Conservation (phyloP, 2,113 vertebrate species). For the Phylloscopus whistleri region DNA sequence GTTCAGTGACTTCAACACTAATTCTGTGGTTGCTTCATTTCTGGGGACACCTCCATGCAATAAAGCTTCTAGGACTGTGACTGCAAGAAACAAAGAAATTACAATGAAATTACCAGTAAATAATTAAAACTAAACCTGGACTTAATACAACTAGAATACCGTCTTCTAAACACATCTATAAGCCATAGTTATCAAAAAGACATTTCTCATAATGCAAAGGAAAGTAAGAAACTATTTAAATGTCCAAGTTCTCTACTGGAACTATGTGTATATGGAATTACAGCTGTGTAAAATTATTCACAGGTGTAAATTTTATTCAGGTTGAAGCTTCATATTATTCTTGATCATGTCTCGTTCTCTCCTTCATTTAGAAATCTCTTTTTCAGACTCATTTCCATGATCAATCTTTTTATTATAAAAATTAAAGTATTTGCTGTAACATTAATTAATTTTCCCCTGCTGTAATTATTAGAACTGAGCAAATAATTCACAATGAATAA, state of each 20-base stretch:
- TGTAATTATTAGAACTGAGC: slow-evolving; percentile 59
- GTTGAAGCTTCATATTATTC: slow-evolving; percentile 17
- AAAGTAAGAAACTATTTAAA: not conserved
- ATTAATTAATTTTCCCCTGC: slow-evolving; percentile 59
- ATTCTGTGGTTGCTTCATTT: not conserved
- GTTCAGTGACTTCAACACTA: not conserved
- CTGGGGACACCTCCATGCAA: not conserved
- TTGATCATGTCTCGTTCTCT: slow-evolving; percentile 21
- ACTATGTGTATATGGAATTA: not conserved
- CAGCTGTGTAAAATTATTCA: not conserved
- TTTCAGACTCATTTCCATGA: slow-evolving; percentile 35
- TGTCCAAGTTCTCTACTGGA: not conserved
- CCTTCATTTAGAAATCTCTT: slow-evolving; percentile 21
- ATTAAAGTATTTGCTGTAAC: slow-evolving; percentile 55
- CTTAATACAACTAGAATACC: not conserved
- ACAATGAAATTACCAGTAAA: not conserved
- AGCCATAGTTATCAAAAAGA: not conserved
- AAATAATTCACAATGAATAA: slow-evolving; percentile 65
- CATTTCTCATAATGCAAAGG: not conserved
- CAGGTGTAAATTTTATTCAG: not conserved
- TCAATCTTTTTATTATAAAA: slow-evolving; percentile 62
- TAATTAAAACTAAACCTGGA: not conserved
- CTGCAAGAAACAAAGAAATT: not conserved
- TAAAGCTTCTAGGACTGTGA: not conserved
- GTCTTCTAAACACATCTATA: not conserved